A percentile compares a stretch with the other conserved stretches of the same genome.
These are phyloP conservation scores for Sinosuthora webbiana DNA, from an alignment of 2,113 vertebrate genomes.

Conservation along the genomic window DNA sequence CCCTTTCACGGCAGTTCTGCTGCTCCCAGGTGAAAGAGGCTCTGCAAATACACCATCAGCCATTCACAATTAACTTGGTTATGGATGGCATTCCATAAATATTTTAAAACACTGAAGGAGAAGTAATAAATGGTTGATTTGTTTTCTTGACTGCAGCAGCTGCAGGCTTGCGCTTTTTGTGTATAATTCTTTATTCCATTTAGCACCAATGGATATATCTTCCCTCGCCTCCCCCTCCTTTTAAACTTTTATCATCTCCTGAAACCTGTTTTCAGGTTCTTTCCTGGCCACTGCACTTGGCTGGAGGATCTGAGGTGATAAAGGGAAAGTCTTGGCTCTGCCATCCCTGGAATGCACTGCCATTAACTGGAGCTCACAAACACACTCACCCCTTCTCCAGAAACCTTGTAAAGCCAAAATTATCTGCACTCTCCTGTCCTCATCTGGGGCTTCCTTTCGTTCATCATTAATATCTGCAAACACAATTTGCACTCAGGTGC, in stretches of 20 bases:
- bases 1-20: neutral
- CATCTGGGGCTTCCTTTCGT: neutral
- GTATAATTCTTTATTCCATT: conserved; percentile 37
- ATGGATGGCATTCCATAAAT: conserved; percentile 51
- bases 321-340: neutral
- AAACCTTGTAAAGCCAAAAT: neutral
- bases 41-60: conserved; percentile 14
- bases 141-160: conserved; percentile 50
- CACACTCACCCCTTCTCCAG: neutral
- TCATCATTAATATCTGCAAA: neutral
- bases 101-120: conserved; percentile 60
- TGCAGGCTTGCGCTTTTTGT: neutral
- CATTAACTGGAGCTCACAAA: neutral
- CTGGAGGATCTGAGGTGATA: neutral
- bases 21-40: neutral
- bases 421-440: neutral
- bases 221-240: neutral
- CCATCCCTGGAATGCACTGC: neutral
- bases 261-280: neutral
- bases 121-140: conserved; percentile 61
- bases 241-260: conserved; percentile 9
- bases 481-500: neutral
- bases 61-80: conserved; percentile 49
- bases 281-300: neutral
- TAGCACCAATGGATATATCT: conserved; percentile 23